phyloP scores from a whole-genome alignment of 2,888 invertebrate species.

The Brachyopa scutellaris region DNA sequence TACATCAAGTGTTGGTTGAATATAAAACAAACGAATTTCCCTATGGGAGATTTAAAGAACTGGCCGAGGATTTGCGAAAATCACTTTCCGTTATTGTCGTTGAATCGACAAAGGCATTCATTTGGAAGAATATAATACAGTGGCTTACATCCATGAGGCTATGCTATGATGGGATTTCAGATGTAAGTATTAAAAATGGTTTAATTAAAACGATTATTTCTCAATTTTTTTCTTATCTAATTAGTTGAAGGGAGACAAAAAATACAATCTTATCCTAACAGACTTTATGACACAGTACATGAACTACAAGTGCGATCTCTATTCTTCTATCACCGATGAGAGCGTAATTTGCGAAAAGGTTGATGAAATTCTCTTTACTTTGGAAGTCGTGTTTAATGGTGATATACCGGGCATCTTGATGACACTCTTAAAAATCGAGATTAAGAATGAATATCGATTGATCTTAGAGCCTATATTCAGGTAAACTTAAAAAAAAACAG shows the following conservation, averaged over 20 bases:
- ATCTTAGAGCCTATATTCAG: constrained; percentile 71
- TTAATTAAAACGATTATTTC: background rate
- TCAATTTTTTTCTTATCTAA: background rate
- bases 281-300: constrained; percentile 71
- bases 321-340: constrained; percentile 38
- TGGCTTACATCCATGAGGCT: constrained; percentile 68
- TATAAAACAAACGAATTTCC: constrained; percentile 53
- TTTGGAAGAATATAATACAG: constrained; percentile 67
- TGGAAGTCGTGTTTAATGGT: constrained; percentile 56
- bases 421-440: constrained; percentile 63
- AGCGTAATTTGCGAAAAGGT: constrained; percentile 24
- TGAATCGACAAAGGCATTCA: constrained; percentile 41
- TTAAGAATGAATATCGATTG: constrained; percentile 39
- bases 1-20: constrained; percentile 39
- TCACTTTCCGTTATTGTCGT: constrained; percentile 16
- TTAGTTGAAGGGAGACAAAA: constrained; percentile 64
- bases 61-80: constrained; percentile 44
- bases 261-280: constrained; percentile 66
- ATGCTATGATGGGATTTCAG: constrained; percentile 52
- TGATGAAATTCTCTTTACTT: constrained; percentile 51
- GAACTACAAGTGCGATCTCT: constrained; percentile 64
- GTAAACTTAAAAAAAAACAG: constrained; percentile 48
- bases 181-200: constrained; percentile 31
- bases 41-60: constrained; percentile 50
- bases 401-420: constrained; percentile 62